phyloP scores from a whole-genome alignment of 2,888 invertebrate genomes.

The Stenchaetothrips biformis region DNA sequence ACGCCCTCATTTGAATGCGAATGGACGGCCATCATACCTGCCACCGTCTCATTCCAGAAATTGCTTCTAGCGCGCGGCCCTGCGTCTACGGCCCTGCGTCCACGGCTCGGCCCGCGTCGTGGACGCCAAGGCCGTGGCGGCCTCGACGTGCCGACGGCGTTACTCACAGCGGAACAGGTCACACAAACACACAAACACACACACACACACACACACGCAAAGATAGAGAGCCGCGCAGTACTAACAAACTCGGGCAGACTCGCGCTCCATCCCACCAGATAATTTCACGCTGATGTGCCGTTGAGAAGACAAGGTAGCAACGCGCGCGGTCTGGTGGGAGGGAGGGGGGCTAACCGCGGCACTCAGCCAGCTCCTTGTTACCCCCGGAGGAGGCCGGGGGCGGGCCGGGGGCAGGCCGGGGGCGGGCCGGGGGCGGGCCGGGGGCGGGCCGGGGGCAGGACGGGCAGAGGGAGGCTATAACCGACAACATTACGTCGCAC shows the following conservation, averaged over 20 bases:
- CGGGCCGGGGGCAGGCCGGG: not conserved
- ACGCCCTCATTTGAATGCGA: constrained; percentile 1
- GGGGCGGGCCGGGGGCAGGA: not conserved
- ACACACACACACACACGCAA: not conserved
- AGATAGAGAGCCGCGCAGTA: not conserved
- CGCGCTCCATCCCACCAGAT: not conserved
- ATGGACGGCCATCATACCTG: not conserved
- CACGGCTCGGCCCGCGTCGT: not conserved
- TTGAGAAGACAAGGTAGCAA: not conserved
- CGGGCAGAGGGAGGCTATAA: not conserved
- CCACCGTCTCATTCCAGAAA: not conserved
- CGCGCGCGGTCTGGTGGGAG: not conserved
- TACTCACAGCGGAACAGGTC: too few species aligned
- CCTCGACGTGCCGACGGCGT: too few species aligned
- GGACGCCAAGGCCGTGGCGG: not conserved
- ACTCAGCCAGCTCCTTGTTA: constrained; percentile 22
- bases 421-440: not conserved
- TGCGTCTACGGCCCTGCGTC: not conserved
- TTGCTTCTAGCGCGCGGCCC: not conserved
- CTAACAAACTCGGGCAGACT: not conserved
- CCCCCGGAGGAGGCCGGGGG: not conserved
- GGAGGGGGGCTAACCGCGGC: not conserved
- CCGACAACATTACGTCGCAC: not conserved
- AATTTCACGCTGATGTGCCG: not conserved
- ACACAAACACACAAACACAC: too few species aligned